Evolutionary conservation across 2,113 vertebrate genomes (phyloP).

Genomic region (Scomber scombrus): DNA sequence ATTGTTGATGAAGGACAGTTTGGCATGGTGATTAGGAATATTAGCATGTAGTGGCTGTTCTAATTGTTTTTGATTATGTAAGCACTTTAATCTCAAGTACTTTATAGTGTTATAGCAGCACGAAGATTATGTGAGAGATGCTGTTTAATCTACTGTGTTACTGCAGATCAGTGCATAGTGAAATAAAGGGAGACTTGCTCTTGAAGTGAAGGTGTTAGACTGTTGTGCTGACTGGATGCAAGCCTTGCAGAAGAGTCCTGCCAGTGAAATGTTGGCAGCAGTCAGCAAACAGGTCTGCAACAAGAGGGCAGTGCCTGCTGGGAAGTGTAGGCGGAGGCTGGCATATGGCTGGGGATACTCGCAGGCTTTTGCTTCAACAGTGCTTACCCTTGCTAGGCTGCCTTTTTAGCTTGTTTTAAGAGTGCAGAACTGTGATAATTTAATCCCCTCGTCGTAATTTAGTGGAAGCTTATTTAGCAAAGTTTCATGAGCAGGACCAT

Average conservation of each 20-base stretch:
- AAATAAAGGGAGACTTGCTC: constrained; percentile 45
- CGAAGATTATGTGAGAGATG: constrained; percentile 17
- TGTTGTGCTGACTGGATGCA: constrained; percentile 71
- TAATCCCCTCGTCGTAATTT: constrained; percentile 6
- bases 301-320: constrained; percentile 78
- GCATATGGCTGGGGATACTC: constrained; percentile 67
- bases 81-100: constrained; percentile 47
- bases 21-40: constrained; percentile 35
- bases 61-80: constrained; percentile 58
- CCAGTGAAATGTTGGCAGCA: constrained; percentile 76
- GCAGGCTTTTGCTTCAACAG: constrained; percentile 46
- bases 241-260: constrained; percentile 65
- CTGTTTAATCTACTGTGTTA: constrained; percentile 53
- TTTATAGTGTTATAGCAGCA: constrained; percentile 9
- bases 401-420: constrained; percentile 50
- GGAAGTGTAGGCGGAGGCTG: constrained; percentile 80
- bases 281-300: constrained; percentile 63
- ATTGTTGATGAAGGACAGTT: constrained; percentile 32
- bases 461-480: background rate
- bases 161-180: constrained; percentile 49
- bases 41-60: constrained; percentile 41
- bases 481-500: too few relatives aligned
- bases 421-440: constrained; percentile 37
- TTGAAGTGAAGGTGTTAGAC: constrained; percentile 71
- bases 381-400: constrained; percentile 51